Conservation (phyloP, 2,113 vertebrate species). For the Tenrec ecaudatus region DNA sequence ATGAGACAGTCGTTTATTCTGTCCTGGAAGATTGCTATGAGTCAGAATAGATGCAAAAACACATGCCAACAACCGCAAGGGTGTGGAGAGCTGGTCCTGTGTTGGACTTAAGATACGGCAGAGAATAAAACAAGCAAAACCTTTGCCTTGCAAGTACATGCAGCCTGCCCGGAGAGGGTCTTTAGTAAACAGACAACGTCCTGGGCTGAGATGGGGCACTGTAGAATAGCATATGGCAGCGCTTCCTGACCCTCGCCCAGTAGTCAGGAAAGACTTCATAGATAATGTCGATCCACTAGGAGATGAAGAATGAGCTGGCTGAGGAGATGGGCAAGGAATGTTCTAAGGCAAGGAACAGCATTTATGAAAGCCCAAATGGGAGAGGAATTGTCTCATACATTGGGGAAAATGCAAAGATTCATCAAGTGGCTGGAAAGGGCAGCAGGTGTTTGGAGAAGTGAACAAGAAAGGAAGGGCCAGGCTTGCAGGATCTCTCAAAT, state of each 20-base stretch:
- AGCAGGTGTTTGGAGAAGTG: background rate
- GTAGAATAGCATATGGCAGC: background rate
- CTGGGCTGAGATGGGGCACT: background rate
- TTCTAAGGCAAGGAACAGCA: conserved; percentile 6
- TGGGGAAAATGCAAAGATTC: background rate
- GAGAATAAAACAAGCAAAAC: background rate
- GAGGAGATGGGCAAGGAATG: background rate
- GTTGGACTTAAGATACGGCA: background rate
- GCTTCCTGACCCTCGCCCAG: background rate
- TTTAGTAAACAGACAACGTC: background rate
- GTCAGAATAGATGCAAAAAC: background rate
- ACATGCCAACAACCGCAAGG: background rate
- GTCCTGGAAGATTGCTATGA: background rate
- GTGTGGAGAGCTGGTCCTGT: background rate
- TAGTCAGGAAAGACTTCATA: background rate
- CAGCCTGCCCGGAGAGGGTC: background rate
- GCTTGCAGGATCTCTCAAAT: background rate
- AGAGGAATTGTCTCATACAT: background rate
- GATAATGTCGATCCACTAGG: background rate
- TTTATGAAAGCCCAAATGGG: background rate
- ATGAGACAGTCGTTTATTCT: background rate
- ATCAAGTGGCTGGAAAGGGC: background rate
- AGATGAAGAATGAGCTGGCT: conserved; percentile 23
- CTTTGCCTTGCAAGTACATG: background rate
- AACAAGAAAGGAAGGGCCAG: background rate